Evolutionary conservation across 2,888 invertebrate genomes (phyloP).

Genomic region (Drosophila suboccidentalis): DNA sequence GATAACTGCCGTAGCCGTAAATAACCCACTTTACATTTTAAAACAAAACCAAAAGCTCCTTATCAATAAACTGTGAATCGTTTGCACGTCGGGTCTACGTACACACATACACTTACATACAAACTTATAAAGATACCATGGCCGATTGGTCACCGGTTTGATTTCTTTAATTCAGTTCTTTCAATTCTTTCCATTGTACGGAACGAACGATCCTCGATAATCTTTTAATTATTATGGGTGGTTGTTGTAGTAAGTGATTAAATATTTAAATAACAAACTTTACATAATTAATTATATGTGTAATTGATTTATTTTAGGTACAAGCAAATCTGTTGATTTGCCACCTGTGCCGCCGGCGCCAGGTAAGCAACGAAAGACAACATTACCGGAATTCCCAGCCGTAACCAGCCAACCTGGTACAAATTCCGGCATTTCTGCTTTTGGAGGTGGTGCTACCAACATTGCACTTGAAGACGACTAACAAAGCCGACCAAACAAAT

Average conservation of each 20-base stretch:
- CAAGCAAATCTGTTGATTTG: constrained; percentile 76
- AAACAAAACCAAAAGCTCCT: constrained; percentile 66
- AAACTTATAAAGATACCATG: constrained; percentile 35
- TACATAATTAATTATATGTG: constrained; percentile 13
- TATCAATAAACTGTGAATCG: constrained; percentile 69
- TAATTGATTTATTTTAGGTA: constrained; percentile 49
- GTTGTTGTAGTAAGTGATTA: constrained; percentile 70
- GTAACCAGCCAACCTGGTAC: constrained; percentile 21
- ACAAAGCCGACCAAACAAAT: neutral
- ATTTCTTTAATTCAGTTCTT: constrained; percentile 70
- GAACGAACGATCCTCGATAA: constrained; percentile 15
- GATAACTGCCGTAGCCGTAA: constrained; percentile 53
- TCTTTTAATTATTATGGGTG: constrained; percentile 60
- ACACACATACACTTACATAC: constrained; percentile 28
- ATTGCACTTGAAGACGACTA: constrained; percentile 64
- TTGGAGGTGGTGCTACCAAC: constrained; percentile 51
- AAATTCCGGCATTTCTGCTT: constrained; percentile 40
- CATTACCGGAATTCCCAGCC: constrained; percentile 64
- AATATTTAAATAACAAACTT: constrained; percentile 1
- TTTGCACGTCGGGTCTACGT: constrained; percentile 51
- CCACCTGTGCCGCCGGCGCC: constrained; percentile 72
- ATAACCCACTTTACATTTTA: constrained; percentile 77
- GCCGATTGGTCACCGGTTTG: constrained; percentile 75
- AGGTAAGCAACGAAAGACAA: constrained; percentile 49
- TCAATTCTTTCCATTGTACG: constrained; percentile 51